Evolutionary conservation across 2,888 invertebrate genomes (phyloP).

Genomic region (Odiellus spinosus): DNA sequence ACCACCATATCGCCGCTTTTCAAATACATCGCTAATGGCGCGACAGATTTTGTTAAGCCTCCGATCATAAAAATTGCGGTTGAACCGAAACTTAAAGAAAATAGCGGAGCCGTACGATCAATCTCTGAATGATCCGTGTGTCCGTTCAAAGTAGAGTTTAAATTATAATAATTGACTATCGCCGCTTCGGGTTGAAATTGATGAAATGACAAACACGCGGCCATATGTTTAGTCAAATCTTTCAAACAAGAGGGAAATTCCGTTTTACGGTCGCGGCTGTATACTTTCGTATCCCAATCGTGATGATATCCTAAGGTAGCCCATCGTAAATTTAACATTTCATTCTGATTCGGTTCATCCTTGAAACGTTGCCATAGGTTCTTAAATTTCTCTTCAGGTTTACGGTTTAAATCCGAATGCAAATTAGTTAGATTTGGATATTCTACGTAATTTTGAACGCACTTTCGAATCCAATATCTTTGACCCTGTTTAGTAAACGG

Average conservation of each 20-base stretch:
- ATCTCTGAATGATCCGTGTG: constrained; percentile 90
- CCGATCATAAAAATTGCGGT: constrained; percentile 87
- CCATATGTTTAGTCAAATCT: constrained; percentile 8
- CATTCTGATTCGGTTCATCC: not conserved
- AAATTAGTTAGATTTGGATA: constrained; percentile 40
- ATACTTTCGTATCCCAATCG: constrained; percentile 88
- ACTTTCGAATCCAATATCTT: constrained; percentile 63
- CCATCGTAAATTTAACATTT: constrained; percentile 51
- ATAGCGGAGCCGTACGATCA: constrained; percentile 66
- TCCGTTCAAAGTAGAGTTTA: constrained; percentile 77
- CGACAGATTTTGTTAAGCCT: constrained; percentile 48
- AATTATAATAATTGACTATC: constrained; percentile 88
- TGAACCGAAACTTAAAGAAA: constrained; percentile 88
- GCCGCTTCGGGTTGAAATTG: constrained; percentile 51
- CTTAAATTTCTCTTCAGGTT: not conserved
- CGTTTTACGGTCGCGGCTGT: constrained; percentile 14
- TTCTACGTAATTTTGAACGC: constrained; percentile 56
- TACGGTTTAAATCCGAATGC: constrained; percentile 17
- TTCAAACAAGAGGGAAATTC: constrained; percentile 21
- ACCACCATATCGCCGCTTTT: constrained; percentile 78
- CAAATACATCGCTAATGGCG: constrained; percentile 44
- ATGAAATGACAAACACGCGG: constrained; percentile 7
- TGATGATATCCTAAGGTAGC: constrained; percentile 93
- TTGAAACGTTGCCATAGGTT: constrained; percentile 3
- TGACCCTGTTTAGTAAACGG: constrained; percentile 64